These are phyloP conservation scores for Corynorhinus townsendii DNA, from an alignment of 2,113 vertebrate genomes.

Conservation along the genomic window DNA sequence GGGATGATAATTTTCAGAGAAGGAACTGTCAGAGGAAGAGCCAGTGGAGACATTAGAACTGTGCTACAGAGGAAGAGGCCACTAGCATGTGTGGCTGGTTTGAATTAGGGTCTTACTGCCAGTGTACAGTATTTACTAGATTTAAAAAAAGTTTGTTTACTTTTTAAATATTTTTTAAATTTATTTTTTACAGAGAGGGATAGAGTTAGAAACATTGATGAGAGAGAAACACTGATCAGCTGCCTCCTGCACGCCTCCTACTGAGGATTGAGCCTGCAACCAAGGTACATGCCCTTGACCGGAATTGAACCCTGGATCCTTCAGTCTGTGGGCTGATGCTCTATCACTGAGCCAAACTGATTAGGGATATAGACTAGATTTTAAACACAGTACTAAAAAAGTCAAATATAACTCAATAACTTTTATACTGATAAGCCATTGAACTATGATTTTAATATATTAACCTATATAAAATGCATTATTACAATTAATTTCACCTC, in stretches of 20 bases:
- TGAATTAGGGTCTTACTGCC: not conserved
- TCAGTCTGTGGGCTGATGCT: no score
- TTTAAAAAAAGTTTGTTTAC: not conserved
- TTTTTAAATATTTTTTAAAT: no score
- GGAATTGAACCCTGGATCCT: no score
- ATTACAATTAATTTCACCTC: conserved; percentile 2
- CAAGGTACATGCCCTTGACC: no score
- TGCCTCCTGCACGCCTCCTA: no score
- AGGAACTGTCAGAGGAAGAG: not conserved
- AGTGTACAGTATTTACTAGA: not conserved
- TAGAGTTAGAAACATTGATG: no score
- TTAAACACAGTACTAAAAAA: not conserved
- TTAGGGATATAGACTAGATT: not conserved
- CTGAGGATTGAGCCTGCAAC: no score
- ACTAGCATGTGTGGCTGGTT: not conserved
- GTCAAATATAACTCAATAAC: not conserved
- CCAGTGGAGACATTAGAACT: not conserved
- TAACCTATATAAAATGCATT: not conserved
- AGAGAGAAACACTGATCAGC: no score
- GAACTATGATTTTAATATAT: not conserved
- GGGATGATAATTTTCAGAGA: not conserved
- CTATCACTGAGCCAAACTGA: no score
- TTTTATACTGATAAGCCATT: not conserved
- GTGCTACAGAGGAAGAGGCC: not conserved
- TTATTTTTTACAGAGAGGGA: no score